Evolutionary conservation across 2,113 vertebrate species (phyloP).

Genomic region (Helogale parvula): DNA sequence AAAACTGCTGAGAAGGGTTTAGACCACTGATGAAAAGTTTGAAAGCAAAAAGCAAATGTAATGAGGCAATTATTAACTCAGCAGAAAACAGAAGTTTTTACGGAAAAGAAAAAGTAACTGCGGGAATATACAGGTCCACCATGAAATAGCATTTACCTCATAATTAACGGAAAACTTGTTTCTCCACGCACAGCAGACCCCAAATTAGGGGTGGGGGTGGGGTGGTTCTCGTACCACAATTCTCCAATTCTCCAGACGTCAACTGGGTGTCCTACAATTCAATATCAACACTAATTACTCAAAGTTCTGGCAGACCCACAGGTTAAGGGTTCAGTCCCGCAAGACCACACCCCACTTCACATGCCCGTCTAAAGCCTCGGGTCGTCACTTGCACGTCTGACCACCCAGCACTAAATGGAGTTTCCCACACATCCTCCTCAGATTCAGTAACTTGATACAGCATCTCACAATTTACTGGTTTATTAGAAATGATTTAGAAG

Average conservation of each 20-base stretch:
- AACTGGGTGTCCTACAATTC: too few species aligned
- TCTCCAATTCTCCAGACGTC: neutral
- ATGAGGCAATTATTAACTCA: neutral
- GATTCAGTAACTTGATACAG: neutral
- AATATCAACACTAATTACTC: neutral
- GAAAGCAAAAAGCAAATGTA: neutral
- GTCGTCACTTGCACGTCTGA: neutral
- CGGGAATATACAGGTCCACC: neutral
- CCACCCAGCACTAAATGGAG: neutral
- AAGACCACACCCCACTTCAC: neutral
- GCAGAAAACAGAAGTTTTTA: neutral
- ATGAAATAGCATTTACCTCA: neutral
- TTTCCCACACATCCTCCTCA: neutral
- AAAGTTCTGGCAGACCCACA: accelerated
- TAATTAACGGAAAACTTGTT: neutral
- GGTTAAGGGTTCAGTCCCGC: neutral
- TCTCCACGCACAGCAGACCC: neutral
- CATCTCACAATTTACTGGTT: neutral
- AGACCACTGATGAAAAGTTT: neutral
- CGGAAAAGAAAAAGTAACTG: neutral
- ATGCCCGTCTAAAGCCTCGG: neutral
- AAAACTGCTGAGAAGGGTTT: neutral
- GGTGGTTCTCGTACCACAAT: neutral
- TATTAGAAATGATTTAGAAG: neutral
- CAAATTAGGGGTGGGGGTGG: neutral